Conservation (phyloP, 2,113 vertebrate genomes). For the Albula glossodonta region DNA sequence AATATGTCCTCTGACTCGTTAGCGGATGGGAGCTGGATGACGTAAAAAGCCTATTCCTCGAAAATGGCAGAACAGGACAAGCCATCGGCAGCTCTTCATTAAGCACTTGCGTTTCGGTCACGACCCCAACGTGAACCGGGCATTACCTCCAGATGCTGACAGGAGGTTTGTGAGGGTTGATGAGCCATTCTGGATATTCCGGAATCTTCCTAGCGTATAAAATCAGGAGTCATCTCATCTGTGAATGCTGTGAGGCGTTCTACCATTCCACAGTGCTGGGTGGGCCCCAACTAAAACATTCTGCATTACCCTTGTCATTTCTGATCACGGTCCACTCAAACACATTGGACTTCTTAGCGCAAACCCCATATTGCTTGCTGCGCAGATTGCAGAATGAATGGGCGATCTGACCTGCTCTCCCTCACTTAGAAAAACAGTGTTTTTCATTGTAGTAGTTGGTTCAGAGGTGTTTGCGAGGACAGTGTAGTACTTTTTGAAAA, state of each 20-base stretch:
- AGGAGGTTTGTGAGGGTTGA: constrained; percentile 24
- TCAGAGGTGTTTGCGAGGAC: neutral
- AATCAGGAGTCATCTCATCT: constrained; percentile 35
- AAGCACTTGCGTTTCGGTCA: constrained; percentile 9
- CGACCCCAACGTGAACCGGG: constrained; percentile 15
- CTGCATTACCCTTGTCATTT: constrained; percentile 5
- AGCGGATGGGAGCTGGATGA: neutral
- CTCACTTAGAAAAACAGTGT: neutral
- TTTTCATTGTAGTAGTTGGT: neutral
- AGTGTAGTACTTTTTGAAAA: neutral
- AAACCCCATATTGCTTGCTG: neutral
- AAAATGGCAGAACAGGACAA: neutral
- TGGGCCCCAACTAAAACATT: neutral
- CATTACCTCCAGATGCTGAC: constrained; percentile 33
- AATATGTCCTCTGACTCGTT: neutral
- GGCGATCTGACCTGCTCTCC: neutral
- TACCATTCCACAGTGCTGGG: neutral
- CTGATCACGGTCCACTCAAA: neutral
- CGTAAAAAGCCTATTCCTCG: neutral
- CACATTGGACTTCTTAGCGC: neutral
- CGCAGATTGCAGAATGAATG: neutral
- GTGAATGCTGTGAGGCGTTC: constrained; percentile 9
- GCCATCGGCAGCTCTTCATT: neutral
- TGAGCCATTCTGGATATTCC: constrained; percentile 35
- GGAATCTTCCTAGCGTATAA: constrained; percentile 17